Conservation (phyloP, 2,797 vertebrate genomes). For the Sebastes iracundus region DNA sequence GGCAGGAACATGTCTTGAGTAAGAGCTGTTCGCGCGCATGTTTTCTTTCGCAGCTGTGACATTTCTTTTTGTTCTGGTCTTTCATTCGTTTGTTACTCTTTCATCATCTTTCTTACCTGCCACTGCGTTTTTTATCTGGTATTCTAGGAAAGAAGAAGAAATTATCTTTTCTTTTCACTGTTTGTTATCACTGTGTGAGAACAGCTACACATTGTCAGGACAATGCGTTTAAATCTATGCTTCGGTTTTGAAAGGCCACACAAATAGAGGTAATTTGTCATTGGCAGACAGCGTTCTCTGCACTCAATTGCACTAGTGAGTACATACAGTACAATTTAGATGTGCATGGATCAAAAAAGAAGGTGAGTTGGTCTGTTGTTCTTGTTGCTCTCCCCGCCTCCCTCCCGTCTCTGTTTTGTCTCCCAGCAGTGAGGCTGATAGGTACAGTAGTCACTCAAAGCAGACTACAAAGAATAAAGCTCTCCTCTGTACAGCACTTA, state of each 20-base stretch:
- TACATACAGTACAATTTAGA: conserved; percentile 51
- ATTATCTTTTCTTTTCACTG: background rate
- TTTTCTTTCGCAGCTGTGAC: conserved; percentile 12
- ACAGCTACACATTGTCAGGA: background rate
- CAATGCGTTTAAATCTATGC: background rate
- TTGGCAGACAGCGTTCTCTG: conserved; percentile 46
- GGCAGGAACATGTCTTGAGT: conserved; percentile 25
- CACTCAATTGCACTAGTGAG: conserved; percentile 47
- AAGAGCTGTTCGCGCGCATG: background rate
- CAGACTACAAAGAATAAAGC: conserved; percentile 19
- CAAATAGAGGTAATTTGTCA: conserved; percentile 70
- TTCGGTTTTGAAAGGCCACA: conserved; percentile 55
- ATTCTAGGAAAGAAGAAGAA: background rate
- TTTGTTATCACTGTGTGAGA: background rate
- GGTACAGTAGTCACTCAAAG: conserved; percentile 32
- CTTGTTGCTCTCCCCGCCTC: background rate
- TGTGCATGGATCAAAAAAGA: conserved; percentile 37
- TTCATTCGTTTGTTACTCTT: background rate
- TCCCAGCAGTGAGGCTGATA: conserved; percentile 30
- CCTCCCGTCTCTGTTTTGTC: background rate
- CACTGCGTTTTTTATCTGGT: background rate
- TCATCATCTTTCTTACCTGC: background rate
- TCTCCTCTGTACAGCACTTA: conserved; percentile 6
- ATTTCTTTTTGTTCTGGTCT: conserved; percentile 2
- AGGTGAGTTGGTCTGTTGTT: conserved; percentile 47